phyloP scores from a whole-genome alignment of 2,797 vertebrate species.

The Xenentodon cancila region DNA sequence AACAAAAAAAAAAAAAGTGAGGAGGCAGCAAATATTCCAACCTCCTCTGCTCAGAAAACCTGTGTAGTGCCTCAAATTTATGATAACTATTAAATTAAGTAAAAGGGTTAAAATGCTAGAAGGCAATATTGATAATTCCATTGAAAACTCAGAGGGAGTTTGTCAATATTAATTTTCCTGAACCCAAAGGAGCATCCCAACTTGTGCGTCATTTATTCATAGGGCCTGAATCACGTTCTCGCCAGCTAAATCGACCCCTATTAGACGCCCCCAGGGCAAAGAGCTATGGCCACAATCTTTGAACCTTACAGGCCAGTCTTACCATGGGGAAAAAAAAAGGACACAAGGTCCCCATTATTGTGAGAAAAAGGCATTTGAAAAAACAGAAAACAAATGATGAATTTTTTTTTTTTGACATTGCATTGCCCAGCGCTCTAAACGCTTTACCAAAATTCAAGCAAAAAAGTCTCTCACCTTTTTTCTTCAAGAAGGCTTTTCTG shows the following conservation, averaged over 20 bases:
- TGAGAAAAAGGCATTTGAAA: slow-evolving; percentile 26
- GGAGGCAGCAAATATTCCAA: slow-evolving; percentile 58
- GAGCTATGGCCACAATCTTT: slow-evolving; percentile 73
- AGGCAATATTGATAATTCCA: slow-evolving; percentile 87
- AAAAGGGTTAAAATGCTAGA: slow-evolving; percentile 86
- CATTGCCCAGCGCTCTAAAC: background rate
- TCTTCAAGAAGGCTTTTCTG: slow-evolving; percentile 94
- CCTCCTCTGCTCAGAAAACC: slow-evolving; percentile 52
- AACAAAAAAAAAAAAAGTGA: slow-evolving; percentile 53
- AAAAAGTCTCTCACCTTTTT: slow-evolving; percentile 89
- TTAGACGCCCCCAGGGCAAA: slow-evolving; percentile 68
- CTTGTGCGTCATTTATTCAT: slow-evolving; percentile 84
- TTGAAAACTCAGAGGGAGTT: slow-evolving; percentile 83
- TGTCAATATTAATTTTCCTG: slow-evolving; percentile 89
- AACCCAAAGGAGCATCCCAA: slow-evolving; percentile 83
- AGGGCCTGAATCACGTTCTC: slow-evolving; percentile 77
- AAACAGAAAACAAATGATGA: slow-evolving; percentile 35
- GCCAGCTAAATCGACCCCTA: slow-evolving; percentile 77
- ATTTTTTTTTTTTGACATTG: slow-evolving; percentile 9
- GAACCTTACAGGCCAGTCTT: slow-evolving; percentile 63
- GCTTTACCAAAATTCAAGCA: slow-evolving; percentile 5
- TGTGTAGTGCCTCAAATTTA: slow-evolving; percentile 78
- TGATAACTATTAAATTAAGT: slow-evolving; percentile 85
- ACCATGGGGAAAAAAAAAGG: slow-evolving; percentile 27
- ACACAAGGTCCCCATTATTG: slow-evolving; percentile 44